phyloP scores from a whole-genome alignment of 2,888 invertebrate species.

The Amiota minor region DNA sequence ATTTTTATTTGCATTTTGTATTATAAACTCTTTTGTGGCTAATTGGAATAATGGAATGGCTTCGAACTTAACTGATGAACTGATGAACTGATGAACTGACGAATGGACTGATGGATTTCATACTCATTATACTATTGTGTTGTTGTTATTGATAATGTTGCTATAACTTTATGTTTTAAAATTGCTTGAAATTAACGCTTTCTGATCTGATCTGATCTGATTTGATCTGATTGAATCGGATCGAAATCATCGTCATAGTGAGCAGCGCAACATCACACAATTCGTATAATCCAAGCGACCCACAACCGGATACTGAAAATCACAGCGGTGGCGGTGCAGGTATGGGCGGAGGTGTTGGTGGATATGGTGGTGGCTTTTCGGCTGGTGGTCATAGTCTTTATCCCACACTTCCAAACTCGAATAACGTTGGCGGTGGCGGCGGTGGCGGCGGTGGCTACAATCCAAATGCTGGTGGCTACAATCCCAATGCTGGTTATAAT shows the following conservation, averaged over 20 bases:
- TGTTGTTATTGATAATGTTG: neutral
- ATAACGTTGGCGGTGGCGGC: conserved; percentile 37
- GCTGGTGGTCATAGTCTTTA: conserved; percentile 71
- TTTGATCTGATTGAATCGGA: conserved; percentile 13
- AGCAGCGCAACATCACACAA: conserved; percentile 60
- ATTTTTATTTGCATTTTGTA: no score
- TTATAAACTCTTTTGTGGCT: no score
- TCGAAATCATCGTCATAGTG: conserved; percentile 45
- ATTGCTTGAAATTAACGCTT: neutral
- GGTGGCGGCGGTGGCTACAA: conserved; percentile 44
- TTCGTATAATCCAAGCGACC: conserved; percentile 64
- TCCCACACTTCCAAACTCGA: conserved; percentile 64
- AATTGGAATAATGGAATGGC: no score
- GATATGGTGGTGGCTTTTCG: conserved; percentile 71
- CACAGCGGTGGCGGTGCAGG: conserved; percentile 50
- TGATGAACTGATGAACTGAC: no score
- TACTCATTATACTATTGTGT: neutral
- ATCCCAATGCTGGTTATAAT: conserved; percentile 49
- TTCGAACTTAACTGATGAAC: no score
- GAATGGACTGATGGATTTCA: no score
- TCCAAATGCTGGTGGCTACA: conserved; percentile 53
- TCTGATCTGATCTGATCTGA: conserved; percentile 27
- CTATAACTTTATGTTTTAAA: neutral
- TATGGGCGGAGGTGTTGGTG: conserved; percentile 59
- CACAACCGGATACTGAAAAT: conserved; percentile 54